Base-by-base conservation (phyloP, 2,888 invertebrate species). In the Glyphotaelius pellucidus region DNA sequence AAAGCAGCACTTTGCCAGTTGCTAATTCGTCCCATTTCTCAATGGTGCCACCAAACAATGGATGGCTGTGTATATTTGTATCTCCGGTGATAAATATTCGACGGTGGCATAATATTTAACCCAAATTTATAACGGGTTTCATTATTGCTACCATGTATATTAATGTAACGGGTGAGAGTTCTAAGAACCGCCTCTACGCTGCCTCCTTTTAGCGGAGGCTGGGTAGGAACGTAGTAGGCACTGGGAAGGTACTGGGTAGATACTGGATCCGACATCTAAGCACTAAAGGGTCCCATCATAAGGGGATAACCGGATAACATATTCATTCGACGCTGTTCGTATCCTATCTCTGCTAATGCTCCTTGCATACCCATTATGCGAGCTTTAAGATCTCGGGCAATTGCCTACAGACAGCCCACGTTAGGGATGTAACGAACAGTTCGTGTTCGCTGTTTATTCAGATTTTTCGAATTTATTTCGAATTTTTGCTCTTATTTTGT, bases 31-130 rank as follows among this genome's bases (percentile, higher is more conserved):
- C 67, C 9, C 67, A 67, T 67, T 67, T 67, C 67, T 67, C 67
- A 67, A 67, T 67, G 25, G 67, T n/a, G 67, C 67, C 67, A n/a
- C 67, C 67, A 2, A 67, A 67, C 67, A 67, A 67, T 67, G 67
- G 67, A 67, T 5, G 25, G 67, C n/a, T 67, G 25, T 67, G 67
- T 67, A 67, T 85, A 83, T 90, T 30, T 52, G 35, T 90, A 52
- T 79, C 85, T 35, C 31, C 84, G 79, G 85, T 85, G 90, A 79
- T 67, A 85, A 79, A 90, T 85, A 52, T 80, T 80, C 80, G 67
- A n/a, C 30, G 79, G 79, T 86, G 96, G 38, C 86, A n/a, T 67
- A 89, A 91, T 81, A 91, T 91, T 89, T 91, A 81, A 84, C 85
- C 38, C 42, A 85, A 90, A 91, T 91, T 91, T 91, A 91, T 91